A percentile compares a stretch with the other conserved stretches of the same genome.
Evolutionary conservation across 2,888 invertebrate genomes (phyloP).

Genomic region (Adela reaumurella): DNA sequence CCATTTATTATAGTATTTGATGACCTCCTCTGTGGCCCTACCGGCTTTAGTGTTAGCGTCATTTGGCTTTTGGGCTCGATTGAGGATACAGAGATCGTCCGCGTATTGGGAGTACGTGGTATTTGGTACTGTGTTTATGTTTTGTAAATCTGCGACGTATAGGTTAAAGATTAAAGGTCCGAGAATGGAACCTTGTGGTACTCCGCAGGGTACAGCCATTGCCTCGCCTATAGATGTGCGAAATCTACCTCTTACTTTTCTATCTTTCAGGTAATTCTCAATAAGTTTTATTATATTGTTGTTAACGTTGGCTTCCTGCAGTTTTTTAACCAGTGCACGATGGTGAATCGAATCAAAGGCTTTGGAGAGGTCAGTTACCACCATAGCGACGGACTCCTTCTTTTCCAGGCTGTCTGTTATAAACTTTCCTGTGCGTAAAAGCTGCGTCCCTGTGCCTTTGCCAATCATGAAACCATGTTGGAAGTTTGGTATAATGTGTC

Average conservation of each 20-base stretch:
- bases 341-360: conserved; percentile 3
- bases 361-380: not conserved
- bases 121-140: not conserved
- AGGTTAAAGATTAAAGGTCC: conserved; percentile 2
- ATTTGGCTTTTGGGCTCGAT: not conserved
- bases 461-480: not conserved
- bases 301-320: not conserved
- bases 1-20: not conserved
- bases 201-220: not conserved
- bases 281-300: conserved; percentile 1
- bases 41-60: not conserved
- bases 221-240: not conserved
- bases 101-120: conserved; percentile 1
- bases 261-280: conserved; percentile 1
- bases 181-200: conserved; percentile 2
- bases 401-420: not conserved
- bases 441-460: not conserved
- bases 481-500: not conserved
- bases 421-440: not conserved
- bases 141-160: conserved; percentile 1
- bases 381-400: not conserved
- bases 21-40: not conserved
- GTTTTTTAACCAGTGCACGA: not conserved
- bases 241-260: not conserved
- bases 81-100: conserved; percentile 1